Conservation (phyloP, 2,113 vertebrate genomes). For the Himantopus leucocephalus region DNA sequence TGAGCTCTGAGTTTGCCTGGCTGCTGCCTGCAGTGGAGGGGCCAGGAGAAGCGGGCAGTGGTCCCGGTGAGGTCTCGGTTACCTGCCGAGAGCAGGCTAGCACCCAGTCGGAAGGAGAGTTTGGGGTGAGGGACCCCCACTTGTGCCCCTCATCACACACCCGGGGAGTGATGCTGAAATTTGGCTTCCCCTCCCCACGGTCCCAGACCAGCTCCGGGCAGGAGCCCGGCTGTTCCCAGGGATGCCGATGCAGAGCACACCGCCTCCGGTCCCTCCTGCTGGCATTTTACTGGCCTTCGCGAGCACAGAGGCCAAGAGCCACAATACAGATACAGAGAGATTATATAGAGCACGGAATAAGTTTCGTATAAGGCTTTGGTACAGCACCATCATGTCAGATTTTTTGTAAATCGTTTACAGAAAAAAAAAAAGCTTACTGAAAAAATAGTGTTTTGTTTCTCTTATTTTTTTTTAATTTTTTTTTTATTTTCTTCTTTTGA, state of each 20-base stretch:
- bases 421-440: conserved; percentile 73
- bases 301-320: conserved; percentile 63
- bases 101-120: conserved; percentile 59
- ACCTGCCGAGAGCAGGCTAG: conserved; percentile 43
- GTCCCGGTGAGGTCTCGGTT: background rate
- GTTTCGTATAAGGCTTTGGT: conserved; percentile 83
- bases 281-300: conserved; percentile 69
- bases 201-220: background rate
- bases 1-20: background rate
- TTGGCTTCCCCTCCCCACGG: background rate
- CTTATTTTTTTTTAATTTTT: background rate
- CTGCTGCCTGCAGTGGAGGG: background rate
- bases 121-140: conserved; percentile 28
- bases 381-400: conserved; percentile 80
- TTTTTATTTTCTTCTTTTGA: conserved; percentile 50
- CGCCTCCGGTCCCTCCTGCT: conserved; percentile 51
- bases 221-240: background rate
- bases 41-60: background rate
- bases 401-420: conserved; percentile 75
- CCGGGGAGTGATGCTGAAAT: background rate
- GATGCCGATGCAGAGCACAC: background rate
- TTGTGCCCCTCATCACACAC: background rate
- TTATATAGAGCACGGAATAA: conserved; percentile 67
- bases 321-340: conserved; percentile 70
- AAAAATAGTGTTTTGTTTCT: conserved; percentile 76